Evolutionary conservation across 1,140 invertebrate genomes (phyloP).

Genomic region (Pogonomyrmex californicus): DNA sequence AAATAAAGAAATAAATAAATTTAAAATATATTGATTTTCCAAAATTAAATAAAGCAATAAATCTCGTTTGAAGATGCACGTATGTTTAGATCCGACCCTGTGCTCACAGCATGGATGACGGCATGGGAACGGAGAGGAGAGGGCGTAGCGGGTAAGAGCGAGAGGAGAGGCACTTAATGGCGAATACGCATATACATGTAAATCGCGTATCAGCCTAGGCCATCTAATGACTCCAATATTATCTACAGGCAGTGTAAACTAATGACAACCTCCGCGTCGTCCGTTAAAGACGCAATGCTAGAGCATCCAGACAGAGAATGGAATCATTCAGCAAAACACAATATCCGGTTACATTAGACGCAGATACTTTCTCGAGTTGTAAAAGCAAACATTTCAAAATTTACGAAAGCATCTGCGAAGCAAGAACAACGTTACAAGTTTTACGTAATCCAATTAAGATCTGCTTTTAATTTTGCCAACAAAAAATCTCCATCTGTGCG

Average conservation of each 20-base stretch:
- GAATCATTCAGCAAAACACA: neutral
- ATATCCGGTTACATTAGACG: neutral
- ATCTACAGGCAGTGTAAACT: slow-evolving; percentile 32
- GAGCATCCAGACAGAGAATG: neutral
- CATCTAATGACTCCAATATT: slow-evolving; percentile 44
- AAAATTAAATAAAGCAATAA: neutral
- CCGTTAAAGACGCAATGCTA: neutral
- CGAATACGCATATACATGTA: slow-evolving; percentile 51
- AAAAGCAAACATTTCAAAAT: neutral
- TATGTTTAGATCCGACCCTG: slow-evolving; percentile 22
- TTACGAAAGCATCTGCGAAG: neutral
- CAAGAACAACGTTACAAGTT: neutral
- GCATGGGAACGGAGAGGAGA: neutral
- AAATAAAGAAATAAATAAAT: neutral
- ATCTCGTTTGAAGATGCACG: neutral
- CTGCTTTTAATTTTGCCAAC: neutral
- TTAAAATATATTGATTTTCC: neutral
- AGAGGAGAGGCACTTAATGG: slow-evolving; percentile 40
- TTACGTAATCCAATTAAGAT: slow-evolving; percentile 8
- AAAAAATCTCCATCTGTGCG: neutral
- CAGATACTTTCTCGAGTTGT: neutral
- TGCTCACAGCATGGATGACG: neutral
- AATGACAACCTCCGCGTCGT: neutral
- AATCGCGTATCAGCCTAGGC: slow-evolving; percentile 36
- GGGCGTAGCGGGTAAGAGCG: slow-evolving; percentile 13